Evolutionary conservation across 2,113 vertebrate species (phyloP), one percentile per base, ranked within the genome.

Genomic region (Callorhinus ursinus): DNA sequence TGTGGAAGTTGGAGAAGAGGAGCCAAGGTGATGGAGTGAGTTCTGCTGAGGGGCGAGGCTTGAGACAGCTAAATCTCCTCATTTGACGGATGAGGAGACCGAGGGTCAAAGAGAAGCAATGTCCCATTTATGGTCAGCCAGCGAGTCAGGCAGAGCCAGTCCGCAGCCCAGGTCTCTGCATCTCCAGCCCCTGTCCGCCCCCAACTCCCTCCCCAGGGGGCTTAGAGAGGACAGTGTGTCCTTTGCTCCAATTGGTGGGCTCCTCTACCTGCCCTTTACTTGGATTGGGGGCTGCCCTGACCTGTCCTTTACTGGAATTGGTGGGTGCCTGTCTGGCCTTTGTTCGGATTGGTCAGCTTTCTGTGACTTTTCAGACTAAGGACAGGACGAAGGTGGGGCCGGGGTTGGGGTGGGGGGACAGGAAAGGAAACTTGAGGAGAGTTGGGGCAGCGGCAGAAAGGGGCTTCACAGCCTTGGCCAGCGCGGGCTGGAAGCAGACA

Each of bases 301-400:
- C 49, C 87, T 96, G 81, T 93, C 96, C 96, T 97, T 98, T 98
- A 85, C 76, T 81, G n/a, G 90, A 82, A 80, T 95, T 97, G 96
- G 96, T 86, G 77, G 71, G 53, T 95, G 39, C 69, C 53, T 90
- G 4, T 42, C 76, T 95, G 93, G 53, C 94, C 93, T 97, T 96
- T 97, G 90, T 85, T 97, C 72, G 85, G 95, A 97, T 57, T 97
- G 93, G 93, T 77, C 79, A 61, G 33, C 81, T 88, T 96, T 85
- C 95, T 88, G 57, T 81, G 84, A 85, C 71, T 92, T 93, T 94
- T 90, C 28, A 77, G 94, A 76, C 84, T 90, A 72, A 92, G 84
- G 69, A 84, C 71, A 90, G 59, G 95, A 65, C 49, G 26, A 84
- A 55, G 49, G 71, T 2, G 2, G 55, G 0, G 71, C 74, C 7